Evolutionary conservation across 2,888 invertebrate genomes (phyloP), one percentile per base, ranked within the genome.

Genomic region (Leistus spinibarbis): DNA sequence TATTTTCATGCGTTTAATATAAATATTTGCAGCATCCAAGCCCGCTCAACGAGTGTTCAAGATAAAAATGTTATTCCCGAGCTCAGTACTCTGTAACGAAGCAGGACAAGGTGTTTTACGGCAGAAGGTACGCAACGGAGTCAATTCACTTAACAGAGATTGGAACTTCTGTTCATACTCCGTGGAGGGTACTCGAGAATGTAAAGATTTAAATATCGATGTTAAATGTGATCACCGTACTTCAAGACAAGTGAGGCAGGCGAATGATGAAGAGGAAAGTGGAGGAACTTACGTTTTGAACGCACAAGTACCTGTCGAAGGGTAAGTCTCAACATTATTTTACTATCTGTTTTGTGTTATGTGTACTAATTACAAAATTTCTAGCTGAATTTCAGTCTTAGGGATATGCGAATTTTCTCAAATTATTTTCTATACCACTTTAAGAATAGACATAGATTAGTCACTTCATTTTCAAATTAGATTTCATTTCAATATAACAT

Each of bases 141-240:
- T 98, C 70, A 95, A 96, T 81, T 92, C 95, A 66, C 88, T 98
- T 70, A 97, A 98, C 85, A 91, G 95, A 80, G 96, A 97, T 82
- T 98, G 98, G 98, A 95, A 96, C 89, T 95, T 98, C 92, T 98
- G 98, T 84, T 95, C 96, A 0, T 95, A 95, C 84, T 92, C 95
- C 76, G 89, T 92, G 63, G 94, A 96, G 86, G 95, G 96, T 90
- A 91, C 91, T 23, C 91, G 94, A 63, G 95, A 96, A 83, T 97
- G 97, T 83, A 95, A 95, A 82, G 95, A 96, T 82, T 87, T 97
- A 69, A 92, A 94, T 81, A 96, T 97, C 79, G 94, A 95, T 82
- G 95, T 97, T 2, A 95, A 95, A 84, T 97, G 97, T 82, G 95
- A 95, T 82, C 95, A 95, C 82, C 91, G 94, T 79, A 88, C 89